phyloP scores from a whole-genome alignment of 2,113 vertebrate species.

The Rhombomys opimus region DNA sequence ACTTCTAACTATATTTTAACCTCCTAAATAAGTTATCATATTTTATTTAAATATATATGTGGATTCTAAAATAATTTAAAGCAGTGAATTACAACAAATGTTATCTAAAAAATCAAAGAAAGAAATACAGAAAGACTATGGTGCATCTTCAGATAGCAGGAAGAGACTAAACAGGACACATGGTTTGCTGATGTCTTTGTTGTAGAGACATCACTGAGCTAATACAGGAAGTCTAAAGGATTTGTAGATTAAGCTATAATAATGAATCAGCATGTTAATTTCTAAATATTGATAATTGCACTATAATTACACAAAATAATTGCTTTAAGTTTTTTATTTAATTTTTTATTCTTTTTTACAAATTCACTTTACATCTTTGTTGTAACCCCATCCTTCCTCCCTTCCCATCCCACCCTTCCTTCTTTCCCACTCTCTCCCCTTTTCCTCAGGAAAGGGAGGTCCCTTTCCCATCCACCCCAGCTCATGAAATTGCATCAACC shows the following conservation, averaged over 20 bases:
- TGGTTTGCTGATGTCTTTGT: not conserved
- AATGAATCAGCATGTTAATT: not conserved
- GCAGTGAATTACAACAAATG: not conserved
- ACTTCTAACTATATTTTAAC: not conserved
- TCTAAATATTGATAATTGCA: not conserved
- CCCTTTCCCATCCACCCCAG: too few relatives aligned
- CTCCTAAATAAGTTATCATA: not conserved
- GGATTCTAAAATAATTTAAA: not conserved
- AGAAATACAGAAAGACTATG: not conserved
- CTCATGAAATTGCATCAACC: too few relatives aligned
- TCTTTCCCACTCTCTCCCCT: too few relatives aligned
- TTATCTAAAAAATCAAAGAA: not conserved
- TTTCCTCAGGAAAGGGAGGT: too few relatives aligned
- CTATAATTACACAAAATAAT: not conserved
- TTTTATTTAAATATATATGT: not conserved
- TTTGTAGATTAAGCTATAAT: not conserved
- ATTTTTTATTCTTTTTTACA: too few relatives aligned
- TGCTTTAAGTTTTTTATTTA: not conserved
- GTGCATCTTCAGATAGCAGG: not conserved
- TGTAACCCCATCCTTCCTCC: too few relatives aligned
- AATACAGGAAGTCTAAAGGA: not conserved
- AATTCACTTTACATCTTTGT: too few relatives aligned
- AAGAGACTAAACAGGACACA: not conserved
- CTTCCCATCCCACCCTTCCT: too few relatives aligned
- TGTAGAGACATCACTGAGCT: not conserved